Conservation (phyloP, 2,113 vertebrate species). For the Arothron firmamentum region DNA sequence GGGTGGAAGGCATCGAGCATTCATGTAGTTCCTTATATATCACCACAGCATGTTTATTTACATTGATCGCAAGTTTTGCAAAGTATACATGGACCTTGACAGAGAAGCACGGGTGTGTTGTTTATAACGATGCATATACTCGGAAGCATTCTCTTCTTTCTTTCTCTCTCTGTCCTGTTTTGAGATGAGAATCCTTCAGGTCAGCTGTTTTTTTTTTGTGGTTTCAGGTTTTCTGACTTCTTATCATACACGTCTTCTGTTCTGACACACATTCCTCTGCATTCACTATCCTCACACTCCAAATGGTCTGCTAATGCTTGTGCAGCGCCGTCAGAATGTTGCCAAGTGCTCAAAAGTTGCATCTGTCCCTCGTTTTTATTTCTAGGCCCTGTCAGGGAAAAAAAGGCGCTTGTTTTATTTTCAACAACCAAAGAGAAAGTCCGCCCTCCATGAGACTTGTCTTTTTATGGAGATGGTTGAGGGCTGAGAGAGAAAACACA, state of each 20-base stretch:
- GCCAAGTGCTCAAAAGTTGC: background rate
- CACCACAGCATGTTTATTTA: constrained; percentile 45
- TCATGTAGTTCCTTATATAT: constrained; percentile 34
- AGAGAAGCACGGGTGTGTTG: constrained; percentile 30
- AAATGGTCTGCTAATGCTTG: background rate
- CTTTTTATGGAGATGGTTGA: constrained; percentile 67
- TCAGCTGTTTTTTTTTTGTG: background rate
- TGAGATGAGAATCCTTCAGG: background rate
- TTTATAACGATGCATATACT: constrained; percentile 1
- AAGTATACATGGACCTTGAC: constrained; percentile 35
- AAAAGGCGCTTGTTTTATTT: constrained; percentile 63
- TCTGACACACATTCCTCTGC: constrained; percentile 1
- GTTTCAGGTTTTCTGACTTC: constrained; percentile 5
- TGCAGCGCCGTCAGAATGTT: background rate
- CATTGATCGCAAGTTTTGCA: constrained; percentile 29
- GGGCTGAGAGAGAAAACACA: constrained; percentile 22
- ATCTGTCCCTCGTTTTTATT: background rate
- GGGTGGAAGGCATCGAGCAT: constrained; percentile 13
- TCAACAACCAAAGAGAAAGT: constrained; percentile 47
- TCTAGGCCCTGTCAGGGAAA: constrained; percentile 16
- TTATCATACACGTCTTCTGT: constrained; percentile 4
- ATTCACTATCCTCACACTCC: constrained; percentile 4
- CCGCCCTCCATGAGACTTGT: constrained; percentile 57
- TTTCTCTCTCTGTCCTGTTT: no score
- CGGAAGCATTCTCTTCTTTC: background rate